These are phyloP conservation scores for Caenorhabditis doughertyi DNA, from an alignment of 2,888 invertebrate species.

Conservation along the genomic window DNA sequence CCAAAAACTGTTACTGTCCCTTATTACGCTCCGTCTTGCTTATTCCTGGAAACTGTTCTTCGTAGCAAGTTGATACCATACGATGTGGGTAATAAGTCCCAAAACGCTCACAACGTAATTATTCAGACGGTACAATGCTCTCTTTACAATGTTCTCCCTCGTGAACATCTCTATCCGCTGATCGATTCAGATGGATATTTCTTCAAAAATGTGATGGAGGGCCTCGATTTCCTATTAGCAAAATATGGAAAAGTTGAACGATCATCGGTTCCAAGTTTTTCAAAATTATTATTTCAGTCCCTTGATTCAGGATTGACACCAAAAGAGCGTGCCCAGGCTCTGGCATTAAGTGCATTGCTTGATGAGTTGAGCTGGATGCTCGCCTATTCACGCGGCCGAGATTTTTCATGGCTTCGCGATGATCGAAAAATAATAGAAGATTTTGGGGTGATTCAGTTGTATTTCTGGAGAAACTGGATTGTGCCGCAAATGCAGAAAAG, in stretches of 20 bases:
- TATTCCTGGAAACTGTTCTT: constrained; percentile 63
- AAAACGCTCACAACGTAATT: not conserved
- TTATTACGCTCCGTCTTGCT: constrained; percentile 55
- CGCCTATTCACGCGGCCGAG: constrained; percentile 56
- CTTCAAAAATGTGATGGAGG: constrained; percentile 63
- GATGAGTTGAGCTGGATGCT: constrained; percentile 65
- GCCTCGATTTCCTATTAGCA: constrained; percentile 55
- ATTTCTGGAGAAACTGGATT: constrained; percentile 62
- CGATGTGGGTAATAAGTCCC: constrained; percentile 22
- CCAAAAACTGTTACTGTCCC: constrained; percentile 57
- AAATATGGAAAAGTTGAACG: constrained; percentile 55
- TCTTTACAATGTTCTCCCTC: constrained; percentile 58
- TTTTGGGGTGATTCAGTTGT: constrained; percentile 48
- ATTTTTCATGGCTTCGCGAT: constrained; percentile 58
- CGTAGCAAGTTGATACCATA: constrained; percentile 52
- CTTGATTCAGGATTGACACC: constrained; percentile 51
- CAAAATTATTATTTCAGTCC: constrained; percentile 36
- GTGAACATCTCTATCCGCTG: constrained; percentile 59
- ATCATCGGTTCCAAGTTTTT: not conserved
- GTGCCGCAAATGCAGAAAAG: constrained; percentile 58
- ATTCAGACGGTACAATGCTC: constrained; percentile 60
- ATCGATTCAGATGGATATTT: constrained; percentile 49
- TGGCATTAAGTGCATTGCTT: constrained; percentile 58
- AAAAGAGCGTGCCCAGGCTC: constrained; percentile 59
- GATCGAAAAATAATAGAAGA: constrained; percentile 62